Percentiles rank a stretch among this genome's conserved stretches.
These are phyloP conservation scores for Lasioglossum morio DNA, from an alignment of 2,888 invertebrate species.

Conservation along the genomic window DNA sequence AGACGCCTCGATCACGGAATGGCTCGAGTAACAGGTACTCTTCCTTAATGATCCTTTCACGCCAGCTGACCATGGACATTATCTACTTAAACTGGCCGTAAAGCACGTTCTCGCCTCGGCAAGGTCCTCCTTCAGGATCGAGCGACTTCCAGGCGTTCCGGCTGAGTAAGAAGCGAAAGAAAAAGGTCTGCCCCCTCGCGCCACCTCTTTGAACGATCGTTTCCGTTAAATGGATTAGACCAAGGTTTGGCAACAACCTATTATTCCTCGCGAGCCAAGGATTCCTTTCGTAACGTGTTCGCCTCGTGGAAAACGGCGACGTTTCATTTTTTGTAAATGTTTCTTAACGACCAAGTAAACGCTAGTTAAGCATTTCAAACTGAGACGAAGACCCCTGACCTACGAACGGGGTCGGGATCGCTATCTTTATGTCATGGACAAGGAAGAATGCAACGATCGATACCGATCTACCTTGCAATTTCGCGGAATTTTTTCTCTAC, in stretches of 20 bases:
- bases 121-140: conserved; percentile 32
- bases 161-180: conserved; percentile 13
- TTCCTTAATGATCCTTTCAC: conserved; percentile 50
- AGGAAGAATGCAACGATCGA: conserved; percentile 27
- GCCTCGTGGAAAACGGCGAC: background rate
- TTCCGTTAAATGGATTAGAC: background rate
- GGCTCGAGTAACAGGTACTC: conserved; percentile 49
- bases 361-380: background rate
- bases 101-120: conserved; percentile 26
- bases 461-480: conserved; percentile 27
- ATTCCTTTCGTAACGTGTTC: background rate
- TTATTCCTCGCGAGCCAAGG: background rate
- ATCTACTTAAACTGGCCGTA: conserved; percentile 44
- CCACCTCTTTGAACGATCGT: conserved; percentile 9
- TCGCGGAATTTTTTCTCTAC: conserved; percentile 1
- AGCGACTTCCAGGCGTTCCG: conserved; percentile 37
- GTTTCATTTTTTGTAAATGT: background rate
- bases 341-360: background rate
- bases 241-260: conserved; percentile 17
- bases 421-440: conserved; percentile 28
- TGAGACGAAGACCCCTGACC: background rate
- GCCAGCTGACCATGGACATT: conserved; percentile 43
- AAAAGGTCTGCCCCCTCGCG: conserved; percentile 9
- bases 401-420: background rate
- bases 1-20: conserved; percentile 20